phyloP scores from a whole-genome alignment of 2,113 vertebrate genomes.

The Taurulus bubalis region DNA sequence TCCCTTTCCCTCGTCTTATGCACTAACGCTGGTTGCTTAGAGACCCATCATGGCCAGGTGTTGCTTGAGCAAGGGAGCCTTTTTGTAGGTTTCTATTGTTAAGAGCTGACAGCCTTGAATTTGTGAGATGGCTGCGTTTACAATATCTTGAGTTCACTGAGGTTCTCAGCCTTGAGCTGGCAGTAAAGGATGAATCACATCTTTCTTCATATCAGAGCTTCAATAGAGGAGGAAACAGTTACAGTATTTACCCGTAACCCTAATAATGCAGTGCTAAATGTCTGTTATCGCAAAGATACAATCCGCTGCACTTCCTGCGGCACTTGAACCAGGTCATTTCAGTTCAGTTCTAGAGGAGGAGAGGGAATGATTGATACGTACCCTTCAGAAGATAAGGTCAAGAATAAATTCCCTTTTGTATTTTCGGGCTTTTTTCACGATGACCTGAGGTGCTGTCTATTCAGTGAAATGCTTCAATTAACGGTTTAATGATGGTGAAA shows the following conservation, averaged over 20 bases:
- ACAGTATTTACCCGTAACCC: slow-evolving; percentile 23
- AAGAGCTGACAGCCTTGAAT: slow-evolving; percentile 1
- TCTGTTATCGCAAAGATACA: slow-evolving; percentile 36
- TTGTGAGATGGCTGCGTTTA: slow-evolving; percentile 7
- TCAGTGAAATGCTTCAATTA: background rate
- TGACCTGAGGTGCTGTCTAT: background rate
- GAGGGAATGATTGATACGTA: slow-evolving; percentile 17
- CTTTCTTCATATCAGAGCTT: background rate
- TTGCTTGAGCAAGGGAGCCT: slow-evolving; percentile 51
- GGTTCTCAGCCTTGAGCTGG: slow-evolving; percentile 27
- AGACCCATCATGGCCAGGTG: slow-evolving; percentile 65
- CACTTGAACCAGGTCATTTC: slow-evolving; percentile 13
- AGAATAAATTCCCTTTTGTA: slow-evolving; percentile 5
- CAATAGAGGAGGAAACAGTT: background rate
- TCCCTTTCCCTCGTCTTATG: slow-evolving; percentile 38
- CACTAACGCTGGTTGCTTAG: slow-evolving; percentile 71
- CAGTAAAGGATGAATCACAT: background rate
- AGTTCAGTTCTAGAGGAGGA: slow-evolving; percentile 42
- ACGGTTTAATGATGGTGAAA: background rate
- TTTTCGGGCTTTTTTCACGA: background rate
- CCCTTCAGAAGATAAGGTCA: slow-evolving; percentile 15
- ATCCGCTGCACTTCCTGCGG: slow-evolving; percentile 26
- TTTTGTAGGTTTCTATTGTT: slow-evolving; percentile 47
- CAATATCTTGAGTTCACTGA: slow-evolving; percentile 25
- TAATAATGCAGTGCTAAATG: slow-evolving; percentile 21